Percentiles rank a stretch among this genome's conserved stretches.
These are phyloP conservation scores for Anticlea derivata DNA, from an alignment of 2,888 invertebrate species.

Conservation along the genomic window DNA sequence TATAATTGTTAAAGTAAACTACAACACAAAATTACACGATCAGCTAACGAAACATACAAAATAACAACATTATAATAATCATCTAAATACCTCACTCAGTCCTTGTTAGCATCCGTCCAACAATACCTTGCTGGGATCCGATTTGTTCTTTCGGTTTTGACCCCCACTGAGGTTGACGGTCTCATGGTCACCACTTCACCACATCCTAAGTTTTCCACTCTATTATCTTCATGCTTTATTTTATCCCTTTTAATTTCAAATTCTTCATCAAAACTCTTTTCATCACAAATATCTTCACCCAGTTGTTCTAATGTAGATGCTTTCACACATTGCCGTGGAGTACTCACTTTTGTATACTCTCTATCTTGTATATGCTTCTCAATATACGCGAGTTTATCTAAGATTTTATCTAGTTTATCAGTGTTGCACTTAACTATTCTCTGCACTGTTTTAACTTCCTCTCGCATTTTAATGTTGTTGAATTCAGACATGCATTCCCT, in stretches of 20 bases:
- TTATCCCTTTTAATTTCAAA: conserved; percentile 35
- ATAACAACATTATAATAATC: no score
- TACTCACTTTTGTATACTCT: conserved; percentile 3
- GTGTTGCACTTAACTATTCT: conserved; percentile 50
- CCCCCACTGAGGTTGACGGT: conserved; percentile 37
- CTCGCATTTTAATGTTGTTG: conserved; percentile 42
- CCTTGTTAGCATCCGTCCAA: conserved; percentile 66
- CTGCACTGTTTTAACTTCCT: conserved; percentile 50
- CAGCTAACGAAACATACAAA: no score
- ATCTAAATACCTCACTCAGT: conserved; percentile 9
- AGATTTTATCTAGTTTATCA: conserved; percentile 58
- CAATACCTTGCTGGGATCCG: conserved; percentile 68
- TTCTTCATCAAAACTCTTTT: conserved; percentile 59
- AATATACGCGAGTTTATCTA: conserved; percentile 57
- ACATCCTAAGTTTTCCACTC: conserved; percentile 39
- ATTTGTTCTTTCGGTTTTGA: conserved; percentile 53
- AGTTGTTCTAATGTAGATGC: conserved; percentile 62
- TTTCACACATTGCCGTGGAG: conserved; percentile 37
- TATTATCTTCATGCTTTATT: conserved; percentile 22
- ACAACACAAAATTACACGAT: conserved; percentile 3
- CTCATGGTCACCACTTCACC: conserved; percentile 49
- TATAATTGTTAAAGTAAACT: conserved; percentile 13
- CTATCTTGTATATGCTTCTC: conserved; percentile 51
- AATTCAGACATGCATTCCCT: conserved; percentile 60
- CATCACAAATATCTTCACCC: conserved; percentile 57